Conservation (phyloP, 1,140 invertebrate genomes). For the Gerris buenoi region DNA sequence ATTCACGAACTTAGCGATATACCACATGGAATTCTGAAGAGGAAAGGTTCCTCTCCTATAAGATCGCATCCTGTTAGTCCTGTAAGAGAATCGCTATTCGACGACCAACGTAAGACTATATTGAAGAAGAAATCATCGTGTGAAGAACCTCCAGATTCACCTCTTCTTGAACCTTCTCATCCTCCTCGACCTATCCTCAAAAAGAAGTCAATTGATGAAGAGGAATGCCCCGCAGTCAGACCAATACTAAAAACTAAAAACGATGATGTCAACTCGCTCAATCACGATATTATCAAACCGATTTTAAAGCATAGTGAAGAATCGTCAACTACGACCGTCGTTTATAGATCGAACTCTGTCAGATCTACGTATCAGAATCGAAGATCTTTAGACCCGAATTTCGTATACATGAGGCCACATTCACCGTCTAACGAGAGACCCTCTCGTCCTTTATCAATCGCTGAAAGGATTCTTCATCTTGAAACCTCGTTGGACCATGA, state of each 20-base stretch:
- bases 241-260: background rate
- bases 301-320: background rate
- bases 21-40: background rate
- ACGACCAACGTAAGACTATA: background rate
- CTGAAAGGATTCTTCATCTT: background rate
- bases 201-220: background rate
- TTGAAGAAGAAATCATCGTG: background rate
- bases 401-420: background rate
- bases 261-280: background rate
- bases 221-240: background rate
- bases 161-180: background rate
- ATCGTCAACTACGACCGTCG: background rate
- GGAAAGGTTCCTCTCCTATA: background rate
- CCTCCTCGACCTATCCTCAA: background rate
- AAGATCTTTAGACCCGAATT: constrained; percentile 1
- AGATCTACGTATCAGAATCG: background rate
- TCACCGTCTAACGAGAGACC: background rate
- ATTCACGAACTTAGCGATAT: background rate
- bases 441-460: background rate
- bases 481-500: background rate
- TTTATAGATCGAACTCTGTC: background rate
- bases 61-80: background rate
- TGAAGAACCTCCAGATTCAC: background rate
- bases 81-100: background rate
- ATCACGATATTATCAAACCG: too few species aligned